Conservation (phyloP, 2,888 invertebrate genomes). For the Apoderus coryli region DNA sequence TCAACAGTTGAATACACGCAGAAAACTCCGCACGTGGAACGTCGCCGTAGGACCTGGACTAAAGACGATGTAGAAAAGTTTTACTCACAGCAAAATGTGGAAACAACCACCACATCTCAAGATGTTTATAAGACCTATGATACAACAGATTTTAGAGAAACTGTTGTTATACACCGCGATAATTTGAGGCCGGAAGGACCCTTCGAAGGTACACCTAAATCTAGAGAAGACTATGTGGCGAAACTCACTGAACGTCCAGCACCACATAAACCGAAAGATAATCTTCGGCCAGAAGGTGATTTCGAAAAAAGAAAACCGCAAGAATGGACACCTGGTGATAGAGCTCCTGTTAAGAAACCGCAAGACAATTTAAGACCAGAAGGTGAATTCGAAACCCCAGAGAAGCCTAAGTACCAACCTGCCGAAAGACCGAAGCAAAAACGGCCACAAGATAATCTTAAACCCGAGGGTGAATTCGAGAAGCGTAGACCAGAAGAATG, state of each 20-base stretch:
- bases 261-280: conserved; percentile 33
- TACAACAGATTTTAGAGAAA: conserved; percentile 38
- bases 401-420: conserved; percentile 22
- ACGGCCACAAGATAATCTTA: conserved; percentile 31
- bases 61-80: conserved; percentile 60
- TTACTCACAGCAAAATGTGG: conserved; percentile 41
- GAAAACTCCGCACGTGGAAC: conserved; percentile 41
- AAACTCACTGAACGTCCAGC: conserved; percentile 29
- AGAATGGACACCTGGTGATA: conserved; percentile 28
- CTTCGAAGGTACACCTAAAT: conserved; percentile 34
- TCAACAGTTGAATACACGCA: conserved; percentile 47
- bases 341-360: conserved; percentile 34
- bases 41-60: conserved; percentile 53
- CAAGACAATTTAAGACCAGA: conserved; percentile 44
- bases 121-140: conserved; percentile 50
- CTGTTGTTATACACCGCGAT: conserved; percentile 31
- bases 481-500: conserved; percentile 25
- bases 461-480: conserved; percentile 43
- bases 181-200: conserved; percentile 37
- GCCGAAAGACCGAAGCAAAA: conserved; percentile 26
- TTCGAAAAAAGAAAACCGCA: conserved; percentile 30
- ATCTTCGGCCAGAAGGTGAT: conserved; percentile 35
- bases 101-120: conserved; percentile 48
- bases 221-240: conserved; percentile 32
- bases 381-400: conserved; percentile 30